Evolutionary conservation across 2,113 vertebrate species (phyloP).

Genomic region (Tympanuchus pallidicinctus): DNA sequence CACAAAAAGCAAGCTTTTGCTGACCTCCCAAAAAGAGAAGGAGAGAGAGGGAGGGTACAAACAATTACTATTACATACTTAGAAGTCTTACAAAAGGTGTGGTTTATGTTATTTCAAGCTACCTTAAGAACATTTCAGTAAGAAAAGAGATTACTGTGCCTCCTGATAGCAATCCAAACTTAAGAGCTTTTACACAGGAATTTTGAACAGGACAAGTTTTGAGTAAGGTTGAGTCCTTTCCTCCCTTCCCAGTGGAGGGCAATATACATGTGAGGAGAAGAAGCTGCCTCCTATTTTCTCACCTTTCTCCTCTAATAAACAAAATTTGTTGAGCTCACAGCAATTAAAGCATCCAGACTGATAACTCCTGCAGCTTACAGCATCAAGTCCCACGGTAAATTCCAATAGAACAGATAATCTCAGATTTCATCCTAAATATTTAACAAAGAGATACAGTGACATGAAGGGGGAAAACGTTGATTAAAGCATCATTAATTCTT

Average conservation of each 20-base stretch:
- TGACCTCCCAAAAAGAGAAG: background rate
- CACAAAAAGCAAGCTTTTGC: background rate
- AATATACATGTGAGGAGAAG: background rate
- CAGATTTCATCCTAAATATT: background rate
- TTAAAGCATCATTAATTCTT: background rate
- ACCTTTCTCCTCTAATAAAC: background rate
- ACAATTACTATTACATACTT: background rate
- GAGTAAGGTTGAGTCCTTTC: background rate
- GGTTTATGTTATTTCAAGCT: background rate
- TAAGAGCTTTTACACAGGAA: background rate
- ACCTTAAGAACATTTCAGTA: background rate
- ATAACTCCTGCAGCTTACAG: background rate
- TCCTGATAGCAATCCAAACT: background rate
- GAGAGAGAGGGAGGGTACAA: background rate
- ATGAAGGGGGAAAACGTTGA: background rate
- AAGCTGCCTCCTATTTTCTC: background rate
- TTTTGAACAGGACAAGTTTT: background rate
- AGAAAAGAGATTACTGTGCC: background rate
- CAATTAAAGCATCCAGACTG: background rate
- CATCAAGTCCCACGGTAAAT: background rate
- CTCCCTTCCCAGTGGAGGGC: background rate
- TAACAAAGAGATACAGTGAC: background rate
- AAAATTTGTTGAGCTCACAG: background rate
- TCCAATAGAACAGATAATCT: background rate
- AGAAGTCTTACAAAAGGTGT: background rate